Evolutionary conservation across 2,113 vertebrate species (phyloP).

Genomic region (Ictalurus punctatus): DNA sequence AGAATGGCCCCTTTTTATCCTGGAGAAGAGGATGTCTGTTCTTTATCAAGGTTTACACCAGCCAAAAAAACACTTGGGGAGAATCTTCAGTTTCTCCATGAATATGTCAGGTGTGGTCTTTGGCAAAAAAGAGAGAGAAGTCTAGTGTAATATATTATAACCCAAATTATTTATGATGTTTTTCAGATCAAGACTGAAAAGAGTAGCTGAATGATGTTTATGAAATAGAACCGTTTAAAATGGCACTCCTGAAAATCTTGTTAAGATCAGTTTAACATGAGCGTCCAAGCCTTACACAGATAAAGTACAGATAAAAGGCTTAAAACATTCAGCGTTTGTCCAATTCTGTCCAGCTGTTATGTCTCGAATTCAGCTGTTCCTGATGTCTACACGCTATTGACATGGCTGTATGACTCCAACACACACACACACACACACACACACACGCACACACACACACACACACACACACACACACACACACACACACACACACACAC

Average conservation of each 20-base stretch:
- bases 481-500: neutral
- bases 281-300: neutral
- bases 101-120: conserved; percentile 36
- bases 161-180: neutral
- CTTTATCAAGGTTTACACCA: conserved; percentile 69
- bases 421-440: neutral
- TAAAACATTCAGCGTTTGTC: conserved; percentile 26
- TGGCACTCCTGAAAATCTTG: neutral
- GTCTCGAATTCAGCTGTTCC: conserved; percentile 53
- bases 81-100: conserved; percentile 14
- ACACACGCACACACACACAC: too few species aligned
- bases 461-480: neutral
- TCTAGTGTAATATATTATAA: neutral
- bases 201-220: neutral
- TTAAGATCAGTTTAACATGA: neutral
- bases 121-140: conserved; percentile 60
- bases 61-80: neutral
- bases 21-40: conserved; percentile 75
- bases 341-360: conserved; percentile 46
- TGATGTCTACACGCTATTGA: conserved; percentile 29
- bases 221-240: neutral
- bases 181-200: conserved; percentile 12
- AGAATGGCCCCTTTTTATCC: conserved; percentile 76
- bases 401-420: conserved; percentile 20
- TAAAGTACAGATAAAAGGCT: neutral